Conservation (phyloP, 1,140 invertebrate genomes). For the Pinna nobilis region DNA sequence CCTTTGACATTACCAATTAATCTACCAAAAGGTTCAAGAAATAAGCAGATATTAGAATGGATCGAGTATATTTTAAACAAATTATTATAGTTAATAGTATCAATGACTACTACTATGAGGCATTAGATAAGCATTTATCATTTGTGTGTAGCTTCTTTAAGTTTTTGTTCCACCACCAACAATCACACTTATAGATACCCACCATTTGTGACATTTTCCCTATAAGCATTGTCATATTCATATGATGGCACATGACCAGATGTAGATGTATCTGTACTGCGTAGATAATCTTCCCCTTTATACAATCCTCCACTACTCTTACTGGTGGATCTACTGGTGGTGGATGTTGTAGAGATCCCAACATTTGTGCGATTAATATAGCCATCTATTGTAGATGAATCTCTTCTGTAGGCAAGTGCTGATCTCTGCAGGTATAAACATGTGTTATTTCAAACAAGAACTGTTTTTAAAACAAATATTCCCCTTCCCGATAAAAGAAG, state of each 20-base stretch:
- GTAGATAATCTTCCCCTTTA: slow-evolving; percentile 76
- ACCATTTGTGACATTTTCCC: slow-evolving; percentile 48
- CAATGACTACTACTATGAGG: too few relatives aligned
- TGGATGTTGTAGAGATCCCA: slow-evolving; percentile 96
- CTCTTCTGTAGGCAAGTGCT: slow-evolving; percentile 86
- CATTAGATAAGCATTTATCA: too few relatives aligned
- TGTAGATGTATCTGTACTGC: slow-evolving; percentile 68
- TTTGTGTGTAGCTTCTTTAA: too few relatives aligned
- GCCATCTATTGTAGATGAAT: slow-evolving; percentile 75
- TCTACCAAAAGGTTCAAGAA: too few relatives aligned
- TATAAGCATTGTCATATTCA: slow-evolving; percentile 53
- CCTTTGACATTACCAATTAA: too few relatives aligned
- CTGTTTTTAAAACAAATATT: too few relatives aligned
- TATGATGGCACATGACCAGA: slow-evolving; percentile 64
- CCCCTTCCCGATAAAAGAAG: too few relatives aligned
- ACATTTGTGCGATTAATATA: slow-evolving; percentile 84
- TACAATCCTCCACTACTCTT: slow-evolving; percentile 90
- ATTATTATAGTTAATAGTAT: too few relatives aligned
- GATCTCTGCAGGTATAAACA: slow-evolving; percentile 76
- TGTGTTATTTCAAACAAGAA: neutral
- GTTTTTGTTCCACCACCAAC: too few relatives aligned
- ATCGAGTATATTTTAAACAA: too few relatives aligned
- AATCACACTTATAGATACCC: neutral
- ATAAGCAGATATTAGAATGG: too few relatives aligned
- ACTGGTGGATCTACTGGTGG: slow-evolving; percentile 93